Evolutionary conservation across 1,140 invertebrate species (phyloP), one percentile per base, ranked within the genome.

Genomic region (Goniozus legneri): DNA sequence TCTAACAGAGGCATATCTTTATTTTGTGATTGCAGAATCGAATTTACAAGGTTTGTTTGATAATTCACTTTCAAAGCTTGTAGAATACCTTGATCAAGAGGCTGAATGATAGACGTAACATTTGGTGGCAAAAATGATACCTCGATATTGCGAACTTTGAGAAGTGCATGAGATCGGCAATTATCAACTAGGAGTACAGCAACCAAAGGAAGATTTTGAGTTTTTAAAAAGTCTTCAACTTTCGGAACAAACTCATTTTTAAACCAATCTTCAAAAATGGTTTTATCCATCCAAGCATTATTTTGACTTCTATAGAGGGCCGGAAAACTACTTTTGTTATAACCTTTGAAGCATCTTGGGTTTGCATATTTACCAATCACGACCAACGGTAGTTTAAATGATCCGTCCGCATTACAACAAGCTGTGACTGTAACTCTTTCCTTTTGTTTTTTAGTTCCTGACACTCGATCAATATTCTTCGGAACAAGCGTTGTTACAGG

Each of bases 51-150:
- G 34, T n/a, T n/a, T n/a, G 10, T 36, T 10, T 36, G 14, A 35
- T 36, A 36, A 8, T 12, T 15, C 2, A 36, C 15, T 13, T 8
- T 18, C 21, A n/a, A 21, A 8, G 13, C 15, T 21, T 8, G 12
- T 19, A 21, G 6, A 12, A 21, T 20, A 20, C 67, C 52, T 62
- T 62, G 51, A 71, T 64, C 56, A 73, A 59, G 14, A 32, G 19
- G 31, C 66, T 66, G n/a, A n/a, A n/a, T n/a, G n/a, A n/a, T n/a
- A n/a, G n/a, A n/a, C n/a, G n/a, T n/a, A n/a, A n/a, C n/a, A 51
- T 76, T 76, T 22, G 66, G 51, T 13, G 75, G 73, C 7, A 76
- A 52, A 60, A 67, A 76, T 12, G 50, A 50, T 3, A 68, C 33
- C 35, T 57, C 63, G 6, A 73, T 49, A 18, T 48, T 31, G 8